Base-by-base conservation (phyloP, 1,140 invertebrate genomes). In the Drosophila bifasciata region DNA sequence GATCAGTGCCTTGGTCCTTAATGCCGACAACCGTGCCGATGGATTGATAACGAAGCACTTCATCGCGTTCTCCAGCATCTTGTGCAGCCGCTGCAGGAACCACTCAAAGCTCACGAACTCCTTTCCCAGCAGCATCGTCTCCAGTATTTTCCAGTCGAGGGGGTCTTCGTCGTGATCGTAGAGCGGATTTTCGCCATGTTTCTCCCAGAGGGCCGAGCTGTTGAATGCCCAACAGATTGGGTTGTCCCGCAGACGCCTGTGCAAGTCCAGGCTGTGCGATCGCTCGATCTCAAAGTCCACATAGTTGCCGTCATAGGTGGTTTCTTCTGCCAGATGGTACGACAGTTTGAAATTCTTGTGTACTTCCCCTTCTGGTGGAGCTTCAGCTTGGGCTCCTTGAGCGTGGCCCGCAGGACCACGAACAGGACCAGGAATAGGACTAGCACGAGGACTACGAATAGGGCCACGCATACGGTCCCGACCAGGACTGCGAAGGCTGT, bases 11-110 rank as follows among this genome's bases (percentile, higher is more conserved):
- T 28, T 8, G 8, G 28, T 28, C 28, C 7, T 28, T 2, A 28
- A 3, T 8, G 8, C 28, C 3, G 28, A 9, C 8, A 28, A 3
- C 3, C 28, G 28, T 7, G 9, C 8, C 8, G 28, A 28, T 8
- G 28, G 28, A 28, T 28, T 28, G 28, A 3, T 8, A 8, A 8
- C 3, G 28, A 77, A 77, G 7, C 75, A 76, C 19, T 15, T 17
- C 48, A 77, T 13, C 0, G 72, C 72, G 32, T 76, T 76, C 6
- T 57, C 55, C 28, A 70, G 64, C 75, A 77, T 76, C 9, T 17
- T 32, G 0, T 46, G 49, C 5, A 77, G 9, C 5, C 13, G 5
- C n/a, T n/a, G n/a, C 2, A 56, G 45, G 6, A 76, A 77, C 1
- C 5, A 15, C 3, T 71, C 59, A 1, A 77, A 21, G 1, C 11